phyloP scores from a whole-genome alignment of 1,140 invertebrate genomes.

The Drosophila subobscura region DNA sequence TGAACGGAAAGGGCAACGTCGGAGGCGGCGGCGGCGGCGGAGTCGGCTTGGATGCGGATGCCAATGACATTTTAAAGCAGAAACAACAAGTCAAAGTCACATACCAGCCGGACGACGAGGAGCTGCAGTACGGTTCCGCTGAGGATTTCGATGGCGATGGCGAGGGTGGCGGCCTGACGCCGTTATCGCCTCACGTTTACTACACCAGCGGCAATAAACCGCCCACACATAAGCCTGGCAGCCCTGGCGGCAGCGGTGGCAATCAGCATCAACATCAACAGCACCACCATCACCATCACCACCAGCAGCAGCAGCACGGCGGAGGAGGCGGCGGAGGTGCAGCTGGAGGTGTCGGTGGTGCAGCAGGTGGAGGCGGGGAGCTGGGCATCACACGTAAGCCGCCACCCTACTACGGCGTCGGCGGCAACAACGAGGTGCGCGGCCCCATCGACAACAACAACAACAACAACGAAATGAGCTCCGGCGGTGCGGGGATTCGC shows the following conservation, averaged over 20 bases:
- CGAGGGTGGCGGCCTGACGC: slow-evolving; percentile 60
- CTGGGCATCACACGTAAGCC: slow-evolving; percentile 61
- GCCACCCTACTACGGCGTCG: slow-evolving; percentile 51
- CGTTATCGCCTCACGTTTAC: slow-evolving; percentile 79
- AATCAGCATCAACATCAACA: slow-evolving; percentile 67
- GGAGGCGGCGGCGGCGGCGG: slow-evolving; percentile 30
- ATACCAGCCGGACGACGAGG: slow-evolving; percentile 82
- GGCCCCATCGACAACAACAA: slow-evolving; percentile 52
- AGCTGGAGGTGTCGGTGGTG: slow-evolving; percentile 12
- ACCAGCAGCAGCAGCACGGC: slow-evolving; percentile 41
- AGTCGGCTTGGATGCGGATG: slow-evolving; percentile 67
- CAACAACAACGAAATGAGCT: slow-evolving; percentile 57
- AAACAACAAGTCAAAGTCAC: slow-evolving; percentile 83
- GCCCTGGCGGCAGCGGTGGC: slow-evolving; percentile 27
- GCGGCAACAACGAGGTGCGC: slow-evolving; percentile 59
- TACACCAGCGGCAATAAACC: slow-evolving; percentile 77
- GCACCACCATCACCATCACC: slow-evolving; percentile 66
- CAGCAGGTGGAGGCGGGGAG: slow-evolving; percentile 13
- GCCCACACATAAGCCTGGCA: slow-evolving; percentile 72
- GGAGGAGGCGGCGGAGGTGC: slow-evolving; percentile 9
- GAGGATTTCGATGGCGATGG: slow-evolving; percentile 81
- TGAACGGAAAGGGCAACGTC: slow-evolving; percentile 61
- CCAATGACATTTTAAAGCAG: slow-evolving; percentile 83
- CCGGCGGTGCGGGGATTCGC: slow-evolving; percentile 40
- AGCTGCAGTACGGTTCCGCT: slow-evolving; percentile 78